Evolutionary conservation across 2,797 vertebrate genomes (phyloP), one percentile per base, ranked within the genome.

Genomic region (Crenichthys baileyi): DNA sequence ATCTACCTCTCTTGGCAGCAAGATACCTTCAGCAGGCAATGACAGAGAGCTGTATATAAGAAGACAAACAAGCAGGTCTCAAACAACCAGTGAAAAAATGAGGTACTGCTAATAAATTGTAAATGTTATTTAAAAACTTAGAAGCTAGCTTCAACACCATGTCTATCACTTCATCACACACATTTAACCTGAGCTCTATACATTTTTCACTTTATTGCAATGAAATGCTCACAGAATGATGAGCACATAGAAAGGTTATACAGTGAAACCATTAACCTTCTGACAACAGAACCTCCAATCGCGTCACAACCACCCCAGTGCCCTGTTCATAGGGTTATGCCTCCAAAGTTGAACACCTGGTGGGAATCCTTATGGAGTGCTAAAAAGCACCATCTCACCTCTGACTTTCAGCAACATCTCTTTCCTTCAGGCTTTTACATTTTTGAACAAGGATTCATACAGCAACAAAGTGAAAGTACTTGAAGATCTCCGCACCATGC

Each of bases 371-470:
- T 22, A 29, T 22, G 44, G 4, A 55, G 68, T 55, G 68, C 22
- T 41, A 67, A 76, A 50, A 76, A 72, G 26, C n/a, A 55, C 48
- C 51, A 39, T 44, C 53, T 67, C 39, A 41, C 63, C 12, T 41
- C 29, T 9, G 18, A 63, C 50, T 51, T 70, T 74, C 60, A 78
- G 55, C 36, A n/a, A 72, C 55, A 71, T 70, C 16, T 39, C 36
- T 24, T 51, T 56, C 18, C 77, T 31, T 75, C 22, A 75, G 39
- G 56, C 44, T 78, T 78, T 51, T 50, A 75, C 72, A 61, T 75
- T 61, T 60, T 41, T 22, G 8, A 31, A 60, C 11, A 31, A 74
- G 4, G 26, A 68, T 50, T 71, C 48, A 55, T 26, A 72, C 7
- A 58, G 26, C 36, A 68, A 41, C 39, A 70, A 65, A 29, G 31